These are phyloP conservation scores for Spongilla lacustris DNA, from an alignment of 37 sponge, comb jelly and placozoan species.

Conservation along the genomic window DNA sequence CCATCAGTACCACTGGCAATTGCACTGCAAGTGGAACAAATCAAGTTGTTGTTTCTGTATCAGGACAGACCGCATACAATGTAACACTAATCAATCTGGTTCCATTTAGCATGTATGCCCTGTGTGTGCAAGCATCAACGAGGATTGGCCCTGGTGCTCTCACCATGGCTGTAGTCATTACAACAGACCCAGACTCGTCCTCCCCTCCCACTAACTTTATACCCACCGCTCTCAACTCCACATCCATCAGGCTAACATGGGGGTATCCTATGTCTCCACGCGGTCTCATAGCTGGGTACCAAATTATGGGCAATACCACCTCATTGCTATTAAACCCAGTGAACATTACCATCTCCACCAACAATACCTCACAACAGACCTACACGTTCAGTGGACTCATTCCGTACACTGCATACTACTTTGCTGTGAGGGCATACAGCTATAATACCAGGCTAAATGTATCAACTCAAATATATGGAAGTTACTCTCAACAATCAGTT, in stretches of 20 bases:
- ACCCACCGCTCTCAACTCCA: conserved; percentile 7
- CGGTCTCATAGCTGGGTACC: conserved; percentile 52
- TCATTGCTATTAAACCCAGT: not conserved
- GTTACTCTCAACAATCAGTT: not conserved
- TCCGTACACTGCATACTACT: conserved; percentile 37
- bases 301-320: not conserved
- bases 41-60: not conserved
- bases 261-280: conserved; percentile 42
- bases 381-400: not conserved
- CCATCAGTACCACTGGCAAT: not conserved
- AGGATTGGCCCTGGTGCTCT: conserved; percentile 41
- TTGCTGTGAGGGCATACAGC: conserved; percentile 37
- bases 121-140: conserved; percentile 49
- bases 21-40: not conserved
- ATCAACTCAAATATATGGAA: not conserved
- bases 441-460: conserved; percentile 5
- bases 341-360: not conserved
- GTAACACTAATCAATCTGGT: conserved; percentile 6
- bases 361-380: conserved; percentile 34
- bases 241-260: conserved; percentile 51
- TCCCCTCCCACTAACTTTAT: conserved; percentile 36
- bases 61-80: not conserved
- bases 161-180: not conserved
- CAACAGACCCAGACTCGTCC: conserved; percentile 47
- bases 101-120: conserved; percentile 47